A percentile compares a stretch with the other conserved stretches of the same genome.
phyloP scores from a whole-genome alignment of 2,113 vertebrate species.

The Uropsilus gracilis region DNA sequence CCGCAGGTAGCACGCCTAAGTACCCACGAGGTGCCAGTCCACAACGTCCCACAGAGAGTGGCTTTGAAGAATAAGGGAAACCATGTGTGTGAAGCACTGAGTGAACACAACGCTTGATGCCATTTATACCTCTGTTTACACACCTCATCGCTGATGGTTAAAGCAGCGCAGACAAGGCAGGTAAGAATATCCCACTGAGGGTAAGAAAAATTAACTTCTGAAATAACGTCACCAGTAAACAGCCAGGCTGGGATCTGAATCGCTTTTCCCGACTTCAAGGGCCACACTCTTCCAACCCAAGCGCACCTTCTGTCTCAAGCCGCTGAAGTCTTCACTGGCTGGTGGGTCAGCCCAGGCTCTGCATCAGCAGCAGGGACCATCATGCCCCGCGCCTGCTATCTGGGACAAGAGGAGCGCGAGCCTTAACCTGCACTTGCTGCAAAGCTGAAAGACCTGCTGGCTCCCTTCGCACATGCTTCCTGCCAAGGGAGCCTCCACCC shows the following conservation, averaged over 20 bases:
- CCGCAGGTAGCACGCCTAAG: background rate
- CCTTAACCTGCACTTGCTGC: background rate
- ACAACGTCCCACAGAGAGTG: background rate
- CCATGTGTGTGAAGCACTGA: background rate
- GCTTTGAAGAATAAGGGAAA: slow-evolving; percentile 15
- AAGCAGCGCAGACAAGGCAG: background rate
- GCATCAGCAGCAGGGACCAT: no score
- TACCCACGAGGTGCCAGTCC: background rate
- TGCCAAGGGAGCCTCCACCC: background rate
- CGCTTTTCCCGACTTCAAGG: background rate
- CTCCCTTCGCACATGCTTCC: background rate
- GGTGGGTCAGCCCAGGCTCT: no score
- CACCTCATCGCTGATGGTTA: background rate
- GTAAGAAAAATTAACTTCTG: background rate
- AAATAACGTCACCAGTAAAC: background rate
- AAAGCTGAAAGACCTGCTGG: background rate
- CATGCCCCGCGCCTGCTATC: background rate
- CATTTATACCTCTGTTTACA: background rate
- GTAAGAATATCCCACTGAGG: background rate
- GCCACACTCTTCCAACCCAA: background rate
- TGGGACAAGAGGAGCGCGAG: background rate
- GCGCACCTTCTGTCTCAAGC: background rate
- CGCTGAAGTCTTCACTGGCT: background rate
- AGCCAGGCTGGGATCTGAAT: background rate
- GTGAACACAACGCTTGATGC: background rate